These are phyloP conservation scores for Tipula vernalis DNA, from an alignment of 2,888 invertebrate species.

Conservation along the genomic window DNA sequence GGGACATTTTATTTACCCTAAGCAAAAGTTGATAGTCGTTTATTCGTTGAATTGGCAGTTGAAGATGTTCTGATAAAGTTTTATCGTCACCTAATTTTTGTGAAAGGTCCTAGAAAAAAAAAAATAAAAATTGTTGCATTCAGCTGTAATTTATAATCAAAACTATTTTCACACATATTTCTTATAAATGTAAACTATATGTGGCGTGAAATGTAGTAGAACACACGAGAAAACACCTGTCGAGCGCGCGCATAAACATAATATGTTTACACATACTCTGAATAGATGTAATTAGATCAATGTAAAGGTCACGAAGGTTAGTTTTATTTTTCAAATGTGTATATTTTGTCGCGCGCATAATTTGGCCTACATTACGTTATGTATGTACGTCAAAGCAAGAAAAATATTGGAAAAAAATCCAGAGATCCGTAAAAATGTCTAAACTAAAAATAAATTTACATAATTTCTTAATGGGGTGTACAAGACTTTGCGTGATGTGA, in stretches of 20 bases:
- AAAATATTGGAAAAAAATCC: not conserved
- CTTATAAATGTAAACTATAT: not conserved
- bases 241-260: not conserved
- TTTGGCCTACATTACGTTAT: not conserved
- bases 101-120: slow-evolving; percentile 56
- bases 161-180: not conserved
- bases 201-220: not conserved
- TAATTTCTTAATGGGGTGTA: not conserved
- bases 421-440: not conserved
- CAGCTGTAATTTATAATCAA: not conserved
- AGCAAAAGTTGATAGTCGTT: slow-evolving; percentile 92
- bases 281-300: not conserved
- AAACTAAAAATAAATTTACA: not conserved
- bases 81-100: slow-evolving; percentile 79
- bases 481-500: not conserved
- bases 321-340: not conserved
- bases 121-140: not conserved
- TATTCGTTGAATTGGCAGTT: slow-evolving; percentile 87
- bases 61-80: slow-evolving; percentile 77
- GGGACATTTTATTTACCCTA: slow-evolving; percentile 51
- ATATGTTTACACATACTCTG: not conserved
- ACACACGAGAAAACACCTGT: not conserved
- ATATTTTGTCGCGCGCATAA: not conserved
- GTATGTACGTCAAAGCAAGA: not conserved
- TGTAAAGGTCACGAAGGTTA: not conserved